Evolutionary conservation across 2,797 vertebrate genomes (phyloP).

Genomic region (Sylvia borin): DNA sequence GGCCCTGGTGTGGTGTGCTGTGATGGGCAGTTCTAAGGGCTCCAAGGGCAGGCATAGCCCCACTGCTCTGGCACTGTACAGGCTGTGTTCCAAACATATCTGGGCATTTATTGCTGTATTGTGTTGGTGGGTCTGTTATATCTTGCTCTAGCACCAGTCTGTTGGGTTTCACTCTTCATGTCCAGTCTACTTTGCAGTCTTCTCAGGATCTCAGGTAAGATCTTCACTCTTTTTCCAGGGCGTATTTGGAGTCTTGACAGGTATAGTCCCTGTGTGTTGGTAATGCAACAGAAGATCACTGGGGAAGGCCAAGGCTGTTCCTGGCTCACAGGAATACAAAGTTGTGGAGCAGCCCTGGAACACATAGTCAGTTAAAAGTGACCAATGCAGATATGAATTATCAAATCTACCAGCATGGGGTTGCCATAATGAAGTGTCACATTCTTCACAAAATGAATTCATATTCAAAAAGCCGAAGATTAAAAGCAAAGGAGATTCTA

Average conservation of each 20-base stretch:
- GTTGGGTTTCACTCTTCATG: background rate
- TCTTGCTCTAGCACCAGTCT: background rate
- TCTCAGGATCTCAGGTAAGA: background rate
- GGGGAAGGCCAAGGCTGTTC: background rate
- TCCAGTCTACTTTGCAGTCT: background rate
- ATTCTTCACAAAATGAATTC: constrained; percentile 43
- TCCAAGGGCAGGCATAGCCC: background rate
- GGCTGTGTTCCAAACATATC: background rate
- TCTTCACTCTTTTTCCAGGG: background rate
- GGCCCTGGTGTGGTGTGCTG: background rate
- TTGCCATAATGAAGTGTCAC: constrained; percentile 45
- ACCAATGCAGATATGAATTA: constrained; percentile 63
- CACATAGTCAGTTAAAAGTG: constrained; percentile 11
- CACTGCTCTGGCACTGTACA: background rate
- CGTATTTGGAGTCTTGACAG: background rate
- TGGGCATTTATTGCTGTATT: background rate
- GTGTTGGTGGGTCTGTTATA: background rate
- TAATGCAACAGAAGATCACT: background rate
- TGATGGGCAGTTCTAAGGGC: background rate
- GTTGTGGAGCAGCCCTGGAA: background rate
- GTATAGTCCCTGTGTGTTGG: background rate
- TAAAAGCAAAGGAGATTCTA: constrained; percentile 36
- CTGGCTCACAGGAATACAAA: background rate
- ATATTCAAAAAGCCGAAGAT: constrained; percentile 35
- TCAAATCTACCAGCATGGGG: constrained; percentile 36